Percentiles rank a stretch among this genome's conserved stretches.
These are phyloP conservation scores for Trochalopteron elliotii DNA, from an alignment of 2,113 vertebrate species.

Conservation along the genomic window DNA sequence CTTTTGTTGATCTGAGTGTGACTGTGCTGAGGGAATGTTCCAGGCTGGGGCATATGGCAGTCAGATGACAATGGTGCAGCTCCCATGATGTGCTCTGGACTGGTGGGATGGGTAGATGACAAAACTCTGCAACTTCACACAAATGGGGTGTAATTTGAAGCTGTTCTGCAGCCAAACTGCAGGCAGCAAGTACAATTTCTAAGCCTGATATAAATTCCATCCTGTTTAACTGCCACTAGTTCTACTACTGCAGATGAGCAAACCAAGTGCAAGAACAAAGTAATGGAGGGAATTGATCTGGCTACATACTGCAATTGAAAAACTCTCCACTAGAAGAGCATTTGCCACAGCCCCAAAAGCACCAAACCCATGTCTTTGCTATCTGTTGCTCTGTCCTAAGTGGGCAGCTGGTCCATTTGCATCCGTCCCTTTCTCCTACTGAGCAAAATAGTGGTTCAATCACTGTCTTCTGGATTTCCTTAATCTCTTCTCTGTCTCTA, in stretches of 20 bases:
- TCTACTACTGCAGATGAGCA: constrained; percentile 5
- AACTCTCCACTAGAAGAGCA: neutral
- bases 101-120: neutral
- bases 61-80: neutral
- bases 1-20: constrained; percentile 17
- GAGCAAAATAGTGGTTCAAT: neutral
- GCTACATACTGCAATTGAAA: neutral
- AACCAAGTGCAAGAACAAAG: constrained; percentile 15
- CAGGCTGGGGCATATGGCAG: neutral
- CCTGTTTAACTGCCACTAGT: neutral
- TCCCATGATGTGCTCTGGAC: neutral
- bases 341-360: neutral
- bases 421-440: neutral
- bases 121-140: neutral
- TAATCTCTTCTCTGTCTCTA: neutral
- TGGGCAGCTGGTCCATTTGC: neutral
- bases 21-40: neutral
- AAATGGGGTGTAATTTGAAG: neutral
- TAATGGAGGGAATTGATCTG: neutral
- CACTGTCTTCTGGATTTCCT: neutral
- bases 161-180: neutral
- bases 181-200: constrained; percentile 2
- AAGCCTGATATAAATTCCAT: constrained; percentile 23
- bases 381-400: neutral
- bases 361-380: neutral